Evolutionary conservation across 2,113 vertebrate genomes (phyloP).

Genomic region (Egretta garzetta): DNA sequence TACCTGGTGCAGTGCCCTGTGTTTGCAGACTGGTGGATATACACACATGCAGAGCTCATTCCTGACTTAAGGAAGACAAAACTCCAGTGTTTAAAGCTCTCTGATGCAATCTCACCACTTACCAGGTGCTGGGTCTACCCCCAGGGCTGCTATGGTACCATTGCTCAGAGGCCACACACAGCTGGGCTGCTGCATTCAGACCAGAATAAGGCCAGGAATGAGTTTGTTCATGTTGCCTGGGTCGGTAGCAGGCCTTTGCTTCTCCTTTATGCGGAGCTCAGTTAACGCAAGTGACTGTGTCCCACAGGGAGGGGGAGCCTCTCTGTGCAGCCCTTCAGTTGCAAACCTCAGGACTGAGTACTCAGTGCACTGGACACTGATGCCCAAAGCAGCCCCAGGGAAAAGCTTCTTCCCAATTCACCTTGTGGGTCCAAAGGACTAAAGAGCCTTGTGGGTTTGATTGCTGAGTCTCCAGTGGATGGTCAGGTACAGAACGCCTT

Average conservation of each 20-base stretch:
- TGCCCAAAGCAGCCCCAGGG: not conserved
- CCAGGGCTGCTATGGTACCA: not conserved
- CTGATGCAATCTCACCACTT: not conserved
- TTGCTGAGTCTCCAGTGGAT: not conserved
- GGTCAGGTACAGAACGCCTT: not conserved
- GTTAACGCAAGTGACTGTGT: not conserved
- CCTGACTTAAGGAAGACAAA: not conserved
- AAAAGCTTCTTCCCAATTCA: not conserved
- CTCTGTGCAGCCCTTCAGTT: not conserved
- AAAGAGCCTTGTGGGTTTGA: too few species aligned
- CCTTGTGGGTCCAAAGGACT: too few species aligned
- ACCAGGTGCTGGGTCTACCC: not conserved
- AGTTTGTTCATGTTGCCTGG: not conserved
- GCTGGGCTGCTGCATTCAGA: not conserved
- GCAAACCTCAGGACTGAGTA: not conserved
- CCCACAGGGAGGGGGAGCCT: not conserved
- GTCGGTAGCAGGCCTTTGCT: not conserved
- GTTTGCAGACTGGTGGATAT: not conserved
- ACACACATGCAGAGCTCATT: not conserved
- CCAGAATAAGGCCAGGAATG: not conserved
- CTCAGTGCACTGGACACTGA: fast-evolving
- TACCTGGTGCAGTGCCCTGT: too few species aligned
- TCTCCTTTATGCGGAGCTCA: not conserved
- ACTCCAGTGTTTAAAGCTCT: not conserved
- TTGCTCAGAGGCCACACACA: too few species aligned